Percentiles rank a stretch among this genome's conserved stretches.
These are phyloP conservation scores for Whitmania pigra DNA, from an alignment of 1,140 invertebrate species.

Conservation along the genomic window DNA sequence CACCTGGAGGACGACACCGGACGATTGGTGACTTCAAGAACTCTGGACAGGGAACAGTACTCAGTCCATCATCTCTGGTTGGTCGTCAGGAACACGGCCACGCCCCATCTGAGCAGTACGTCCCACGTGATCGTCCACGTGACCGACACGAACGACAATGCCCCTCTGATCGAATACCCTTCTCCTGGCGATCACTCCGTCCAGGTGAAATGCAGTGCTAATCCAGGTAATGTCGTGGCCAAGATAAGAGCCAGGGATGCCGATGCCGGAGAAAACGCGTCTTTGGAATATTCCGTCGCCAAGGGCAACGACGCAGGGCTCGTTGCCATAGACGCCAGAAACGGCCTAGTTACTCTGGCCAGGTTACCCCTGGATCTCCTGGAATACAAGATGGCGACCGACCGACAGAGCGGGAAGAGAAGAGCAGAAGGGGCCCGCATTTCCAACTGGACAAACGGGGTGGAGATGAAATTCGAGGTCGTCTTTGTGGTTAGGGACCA, in stretches of 20 bases:
- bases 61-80: slow-evolving; percentile 12
- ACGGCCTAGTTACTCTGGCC: neutral
- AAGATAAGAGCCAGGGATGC: slow-evolving; percentile 17
- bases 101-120: slow-evolving; percentile 15
- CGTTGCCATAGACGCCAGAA: neutral
- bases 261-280: slow-evolving; percentile 21
- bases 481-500: neutral
- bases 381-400: neutral
- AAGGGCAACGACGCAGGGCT: slow-evolving; percentile 8
- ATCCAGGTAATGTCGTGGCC: slow-evolving; percentile 10
- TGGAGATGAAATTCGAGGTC: neutral
- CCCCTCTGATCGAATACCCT: slow-evolving; percentile 23
- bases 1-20: slow-evolving; percentile 16
- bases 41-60: slow-evolving; percentile 21
- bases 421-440: neutral
- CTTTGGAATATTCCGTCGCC: slow-evolving; percentile 14
- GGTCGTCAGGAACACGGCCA: slow-evolving; percentile 3
- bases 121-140: slow-evolving; percentile 20
- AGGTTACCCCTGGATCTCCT: neutral
- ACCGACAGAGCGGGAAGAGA: neutral
- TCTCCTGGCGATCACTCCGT: slow-evolving; percentile 20
- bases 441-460: neutral
- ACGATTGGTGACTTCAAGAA: slow-evolving; percentile 3
- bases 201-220: neutral
- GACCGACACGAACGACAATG: slow-evolving; percentile 25